Percentiles rank a stretch among this genome's conserved stretches.
phyloP scores from a whole-genome alignment of 2,113 vertebrate species.

The Chaetorhynchus papuensis region DNA sequence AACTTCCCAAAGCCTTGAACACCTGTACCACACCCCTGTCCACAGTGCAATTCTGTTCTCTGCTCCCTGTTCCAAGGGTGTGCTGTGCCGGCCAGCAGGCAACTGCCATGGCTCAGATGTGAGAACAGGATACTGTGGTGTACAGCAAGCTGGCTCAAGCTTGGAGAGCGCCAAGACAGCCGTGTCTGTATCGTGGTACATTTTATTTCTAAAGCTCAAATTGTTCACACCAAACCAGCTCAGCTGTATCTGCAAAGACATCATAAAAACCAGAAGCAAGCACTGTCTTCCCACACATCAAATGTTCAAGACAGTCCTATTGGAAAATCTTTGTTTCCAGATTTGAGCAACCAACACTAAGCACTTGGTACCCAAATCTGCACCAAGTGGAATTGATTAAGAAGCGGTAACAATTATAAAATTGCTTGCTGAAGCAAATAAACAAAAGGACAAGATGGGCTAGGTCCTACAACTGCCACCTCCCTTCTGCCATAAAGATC shows the following conservation, averaged over 20 bases:
- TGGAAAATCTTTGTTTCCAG: background rate
- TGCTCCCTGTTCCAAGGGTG: background rate
- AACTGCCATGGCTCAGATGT: background rate
- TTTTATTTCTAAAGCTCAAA: background rate
- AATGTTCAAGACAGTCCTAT: background rate
- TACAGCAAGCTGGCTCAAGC: accelerated
- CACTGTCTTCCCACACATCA: background rate
- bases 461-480: background rate
- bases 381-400: background rate
- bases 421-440: background rate
- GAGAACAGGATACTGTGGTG: background rate
- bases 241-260: background rate
- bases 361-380: background rate
- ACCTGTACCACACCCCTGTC: accelerated
- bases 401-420: background rate
- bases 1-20: background rate
- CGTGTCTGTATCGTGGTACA: background rate
- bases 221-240: background rate
- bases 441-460: background rate
- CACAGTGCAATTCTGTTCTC: accelerated
- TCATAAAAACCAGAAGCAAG: background rate
- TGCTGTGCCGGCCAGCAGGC: background rate
- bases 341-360: background rate
- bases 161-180: background rate
- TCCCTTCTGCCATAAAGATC: background rate